Evolutionary conservation across 92 coral and sea anemone genomes (phyloP), one percentile per base, ranked within the genome.

Genomic region (Bergia puertoricense): DNA sequence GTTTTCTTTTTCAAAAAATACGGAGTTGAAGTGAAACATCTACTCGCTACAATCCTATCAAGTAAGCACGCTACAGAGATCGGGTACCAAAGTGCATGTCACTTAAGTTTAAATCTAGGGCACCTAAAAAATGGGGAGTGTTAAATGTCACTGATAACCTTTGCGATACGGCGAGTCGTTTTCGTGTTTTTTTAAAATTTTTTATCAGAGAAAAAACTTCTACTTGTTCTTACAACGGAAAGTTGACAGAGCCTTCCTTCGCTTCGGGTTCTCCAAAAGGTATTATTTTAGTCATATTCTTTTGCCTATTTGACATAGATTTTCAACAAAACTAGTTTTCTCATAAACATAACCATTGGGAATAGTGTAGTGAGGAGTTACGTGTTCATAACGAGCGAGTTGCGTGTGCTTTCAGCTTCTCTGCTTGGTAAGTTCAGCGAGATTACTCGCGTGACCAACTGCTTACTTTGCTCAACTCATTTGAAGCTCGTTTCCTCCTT

Each of bases 101-200:
- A 56, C 46, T 57, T 22, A 50, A 65, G 20, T 22, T 72, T 50
- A 42, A 84, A 84, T 72, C 87, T 69, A 69, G 67, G 79, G 54
- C 85, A 80, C 48, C 85, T 80, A 46, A 68, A 84, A 84, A 38
- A 69, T 20, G 78, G 30, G 87, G 78, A 84, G 87, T 69, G 87
- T 84, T 84, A 68, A 50, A 45, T 69, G 30, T 84, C 87, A 71
- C 66, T 23, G 87, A 84, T 84, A 84, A 84, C 87, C 87, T 84
- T 82, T 84, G 79, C 77, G 86, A 83, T 83, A 83, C 30, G 30
- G 41, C 6, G 67, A 23, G 76, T 13, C 56, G 23, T 69, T 69
- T 83, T 68, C 69, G 38, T 14, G 65, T 50, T 44, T 83, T 30
- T 30, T 43, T 42, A 56, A 50, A 81, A 16, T 8, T 30, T 50